Evolutionary conservation across 1,140 invertebrate genomes (phyloP).

Genomic region (Anoplophora glabripennis): DNA sequence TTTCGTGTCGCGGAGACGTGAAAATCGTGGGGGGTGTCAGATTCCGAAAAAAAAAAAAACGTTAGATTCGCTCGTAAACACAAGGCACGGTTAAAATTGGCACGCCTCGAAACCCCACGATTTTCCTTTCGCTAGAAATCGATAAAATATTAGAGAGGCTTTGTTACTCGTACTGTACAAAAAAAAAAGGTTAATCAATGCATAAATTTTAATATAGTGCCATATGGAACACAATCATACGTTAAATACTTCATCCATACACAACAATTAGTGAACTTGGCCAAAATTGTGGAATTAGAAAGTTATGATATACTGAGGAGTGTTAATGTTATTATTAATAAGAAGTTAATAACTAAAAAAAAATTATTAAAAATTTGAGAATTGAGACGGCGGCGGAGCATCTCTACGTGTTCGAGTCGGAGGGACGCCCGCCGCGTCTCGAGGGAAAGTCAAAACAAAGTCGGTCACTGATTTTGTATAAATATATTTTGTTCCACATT

Average conservation of each 20-base stretch:
- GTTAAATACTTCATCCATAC: slow-evolving; percentile 29
- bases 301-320: slow-evolving; percentile 17
- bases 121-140: neutral
- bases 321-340: slow-evolving; percentile 15
- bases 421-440: neutral
- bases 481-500: slow-evolving; percentile 50
- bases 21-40: too few species aligned
- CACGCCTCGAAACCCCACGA: too few species aligned
- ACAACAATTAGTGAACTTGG: slow-evolving; percentile 37
- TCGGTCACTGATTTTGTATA: slow-evolving; percentile 39
- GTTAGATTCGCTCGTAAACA: too few species aligned
- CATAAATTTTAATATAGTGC: slow-evolving; percentile 34
- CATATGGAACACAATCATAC: slow-evolving; percentile 34
- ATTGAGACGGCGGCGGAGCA: neutral
- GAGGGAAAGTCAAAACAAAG: slow-evolving; percentile 9
- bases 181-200: slow-evolving; percentile 24
- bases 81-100: too few species aligned
- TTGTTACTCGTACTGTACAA: slow-evolving; percentile 27
- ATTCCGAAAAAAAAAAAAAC: too few species aligned
- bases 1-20: slow-evolving; percentile 3
- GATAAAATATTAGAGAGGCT: slow-evolving; percentile 22
- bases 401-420: too few species aligned
- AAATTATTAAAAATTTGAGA: slow-evolving; percentile 4
- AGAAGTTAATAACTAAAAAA: slow-evolving; percentile 19
- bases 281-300: slow-evolving; percentile 41